Conservation (phyloP, 2,113 vertebrate species). For the Stercorarius parasiticus region DNA sequence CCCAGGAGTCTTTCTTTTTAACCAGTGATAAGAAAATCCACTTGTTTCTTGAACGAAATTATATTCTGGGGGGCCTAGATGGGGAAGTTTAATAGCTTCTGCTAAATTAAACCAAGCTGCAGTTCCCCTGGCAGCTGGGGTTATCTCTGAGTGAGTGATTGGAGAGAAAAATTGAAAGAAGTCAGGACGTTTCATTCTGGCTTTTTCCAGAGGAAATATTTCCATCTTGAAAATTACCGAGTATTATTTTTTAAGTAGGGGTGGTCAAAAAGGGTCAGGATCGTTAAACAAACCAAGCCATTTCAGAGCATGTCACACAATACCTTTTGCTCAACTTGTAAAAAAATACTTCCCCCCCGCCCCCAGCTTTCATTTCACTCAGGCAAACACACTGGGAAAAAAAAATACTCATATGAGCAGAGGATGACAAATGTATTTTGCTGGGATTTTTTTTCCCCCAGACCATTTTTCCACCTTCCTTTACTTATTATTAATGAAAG, state of each 20-base stretch:
- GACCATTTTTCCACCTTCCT: not conserved
- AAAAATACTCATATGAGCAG: not conserved
- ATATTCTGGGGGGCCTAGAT: not conserved
- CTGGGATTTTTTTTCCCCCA: not conserved
- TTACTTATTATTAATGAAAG: not conserved
- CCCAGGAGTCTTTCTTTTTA: not conserved
- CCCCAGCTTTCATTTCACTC: not conserved
- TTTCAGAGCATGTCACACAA: not conserved
- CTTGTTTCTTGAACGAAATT: not conserved
- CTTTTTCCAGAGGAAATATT: not conserved
- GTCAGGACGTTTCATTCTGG: not conserved
- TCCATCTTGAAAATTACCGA: not conserved
- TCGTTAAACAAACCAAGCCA: not conserved
- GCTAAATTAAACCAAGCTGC: not conserved
- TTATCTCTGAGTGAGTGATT: not conserved
- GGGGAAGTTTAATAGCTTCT: not conserved
- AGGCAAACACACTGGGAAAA: not conserved
- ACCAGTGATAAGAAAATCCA: not conserved
- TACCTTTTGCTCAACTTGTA: not conserved
- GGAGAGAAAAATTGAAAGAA: not conserved
- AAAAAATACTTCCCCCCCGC: not conserved
- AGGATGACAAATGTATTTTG: not conserved
- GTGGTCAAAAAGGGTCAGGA: not conserved
- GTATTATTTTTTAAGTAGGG: not conserved
- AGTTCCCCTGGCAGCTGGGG: not conserved